These are phyloP conservation scores for Griposia aprilina DNA, from an alignment of 2,888 invertebrate genomes.

Conservation along the genomic window DNA sequence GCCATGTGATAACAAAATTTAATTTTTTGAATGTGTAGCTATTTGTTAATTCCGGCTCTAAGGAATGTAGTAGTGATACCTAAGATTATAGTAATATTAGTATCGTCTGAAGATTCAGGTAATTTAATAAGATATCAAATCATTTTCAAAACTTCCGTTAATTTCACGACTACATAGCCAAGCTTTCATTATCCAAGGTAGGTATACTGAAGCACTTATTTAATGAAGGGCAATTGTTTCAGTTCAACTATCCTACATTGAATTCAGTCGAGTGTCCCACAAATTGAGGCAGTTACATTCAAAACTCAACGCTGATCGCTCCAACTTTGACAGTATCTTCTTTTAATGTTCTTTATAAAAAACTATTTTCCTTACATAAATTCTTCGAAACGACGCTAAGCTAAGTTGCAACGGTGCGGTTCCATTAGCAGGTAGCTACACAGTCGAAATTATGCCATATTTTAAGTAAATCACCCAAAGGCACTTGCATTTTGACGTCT, in stretches of 20 bases:
- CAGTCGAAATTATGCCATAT: conserved; percentile 64
- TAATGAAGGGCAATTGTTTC: conserved; percentile 1
- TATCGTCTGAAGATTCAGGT: not conserved
- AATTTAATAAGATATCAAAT: not conserved
- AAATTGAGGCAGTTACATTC: conserved; percentile 11
- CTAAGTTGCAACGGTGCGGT: conserved; percentile 10
- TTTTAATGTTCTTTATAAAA: not conserved
- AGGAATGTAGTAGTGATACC: not conserved
- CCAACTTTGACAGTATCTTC: not conserved
- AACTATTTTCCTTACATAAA: not conserved
- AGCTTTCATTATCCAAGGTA: not conserved
- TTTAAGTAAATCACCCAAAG: conserved; percentile 62
- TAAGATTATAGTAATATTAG: not conserved
- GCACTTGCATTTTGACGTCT: conserved; percentile 8
- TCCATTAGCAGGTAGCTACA: conserved; percentile 20
- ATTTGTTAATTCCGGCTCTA: not conserved
- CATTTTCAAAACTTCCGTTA: not conserved
- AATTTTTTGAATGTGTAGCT: not conserved
- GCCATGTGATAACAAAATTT: not conserved
- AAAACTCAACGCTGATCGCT: conserved; percentile 1
- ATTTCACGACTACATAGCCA: not conserved
- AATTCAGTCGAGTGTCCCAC: not conserved
- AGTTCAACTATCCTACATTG: not conserved
- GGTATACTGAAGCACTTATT: not conserved
- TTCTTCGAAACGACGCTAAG: not conserved